Evolutionary conservation across 2,888 invertebrate genomes (phyloP).

Genomic region (Cetonia aurata): DNA sequence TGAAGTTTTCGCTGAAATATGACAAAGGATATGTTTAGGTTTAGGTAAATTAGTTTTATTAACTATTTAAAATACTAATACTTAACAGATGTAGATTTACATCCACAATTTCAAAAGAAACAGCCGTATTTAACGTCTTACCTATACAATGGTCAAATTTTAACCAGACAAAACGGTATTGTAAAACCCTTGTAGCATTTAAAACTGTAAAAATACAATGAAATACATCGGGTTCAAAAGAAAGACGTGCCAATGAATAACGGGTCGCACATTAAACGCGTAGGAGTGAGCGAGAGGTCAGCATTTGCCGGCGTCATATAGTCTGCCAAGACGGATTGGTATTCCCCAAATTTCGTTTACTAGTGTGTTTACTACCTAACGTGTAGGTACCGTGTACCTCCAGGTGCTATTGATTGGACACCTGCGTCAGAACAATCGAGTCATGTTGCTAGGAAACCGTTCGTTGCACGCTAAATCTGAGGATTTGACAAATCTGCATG

Average conservation of each 20-base stretch:
- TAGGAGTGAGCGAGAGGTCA: constrained; percentile 16
- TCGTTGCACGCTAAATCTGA: constrained; percentile 65
- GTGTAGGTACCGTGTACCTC: constrained; percentile 50
- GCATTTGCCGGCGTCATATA: constrained; percentile 57
- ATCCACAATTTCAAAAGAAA: background rate
- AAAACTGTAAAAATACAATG: too few relatives aligned
- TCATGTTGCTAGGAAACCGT: constrained; percentile 65
- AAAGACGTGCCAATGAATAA: constrained; percentile 30
- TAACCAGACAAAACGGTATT: background rate
- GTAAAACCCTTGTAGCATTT: constrained; percentile 1
- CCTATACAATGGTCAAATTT: background rate
- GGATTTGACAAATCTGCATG: constrained; percentile 66
- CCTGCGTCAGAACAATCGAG: constrained; percentile 66
- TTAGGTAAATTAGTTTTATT: too few relatives aligned
- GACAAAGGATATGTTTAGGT: too few relatives aligned
- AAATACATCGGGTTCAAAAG: background rate
- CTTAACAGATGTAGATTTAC: background rate
- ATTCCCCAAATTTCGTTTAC: constrained; percentile 58
- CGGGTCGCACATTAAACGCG: background rate
- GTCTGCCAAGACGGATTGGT: constrained; percentile 58
- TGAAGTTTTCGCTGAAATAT: too few relatives aligned
- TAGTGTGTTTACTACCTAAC: constrained; percentile 55
- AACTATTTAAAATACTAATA: too few relatives aligned
- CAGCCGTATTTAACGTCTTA: background rate
- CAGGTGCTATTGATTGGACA: constrained; percentile 67